Base-by-base conservation (phyloP, 2,113 vertebrate genomes). In the Larimichthys polyactis region DNA sequence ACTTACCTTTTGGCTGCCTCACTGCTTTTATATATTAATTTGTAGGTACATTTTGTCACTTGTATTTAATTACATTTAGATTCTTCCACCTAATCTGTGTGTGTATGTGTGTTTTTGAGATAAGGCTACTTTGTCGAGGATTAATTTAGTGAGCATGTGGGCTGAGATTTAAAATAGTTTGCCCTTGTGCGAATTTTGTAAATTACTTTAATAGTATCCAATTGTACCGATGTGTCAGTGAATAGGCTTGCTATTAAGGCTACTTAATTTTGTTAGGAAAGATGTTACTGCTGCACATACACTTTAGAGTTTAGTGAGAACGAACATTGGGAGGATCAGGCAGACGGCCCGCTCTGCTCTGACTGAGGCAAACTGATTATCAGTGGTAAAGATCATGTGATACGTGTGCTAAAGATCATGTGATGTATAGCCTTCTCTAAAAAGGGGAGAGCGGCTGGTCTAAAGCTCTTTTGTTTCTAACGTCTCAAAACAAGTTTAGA, bases 351-450 rank as follows among this genome's bases (percentile, higher is more conserved):
- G 15, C 52, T 71, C 72, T 70, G 22, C 54, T 14, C 14, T 8
- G 36, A 40, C 43, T 65, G 63, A 77, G 78, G 83, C 63, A 74
- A 91, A 92, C 78, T 86, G 84, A 92, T 94, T 89, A 80, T 83
- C 80, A 86, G 70, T 46, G 73, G 44, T 81, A 80, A 84, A 83
- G 85, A 90, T 91, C 86, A 89, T 90, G 86, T 89, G 90, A 90
- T 81, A 67, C 79, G 67, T 88, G 71, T 49, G 72, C 49, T 73
- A 27, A 87, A 84, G 79, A 89, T 89, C 87, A 87, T 89, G 87
- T 82, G 92, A 90, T 81, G 29, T 72, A 78, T 70, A 49, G 65
- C 36, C 79, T 79, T 15, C 51, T 64, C 46, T 70, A 63, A 57
- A 75, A 90, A 87, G 63, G 64, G 67, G 49, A 62, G 72, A 81